A percentile compares a stretch with the other conserved stretches of the same genome.
These are phyloP conservation scores for Spatulosminthurus flaviceps DNA, from an alignment of 2,888 invertebrate genomes.

Conservation along the genomic window DNA sequence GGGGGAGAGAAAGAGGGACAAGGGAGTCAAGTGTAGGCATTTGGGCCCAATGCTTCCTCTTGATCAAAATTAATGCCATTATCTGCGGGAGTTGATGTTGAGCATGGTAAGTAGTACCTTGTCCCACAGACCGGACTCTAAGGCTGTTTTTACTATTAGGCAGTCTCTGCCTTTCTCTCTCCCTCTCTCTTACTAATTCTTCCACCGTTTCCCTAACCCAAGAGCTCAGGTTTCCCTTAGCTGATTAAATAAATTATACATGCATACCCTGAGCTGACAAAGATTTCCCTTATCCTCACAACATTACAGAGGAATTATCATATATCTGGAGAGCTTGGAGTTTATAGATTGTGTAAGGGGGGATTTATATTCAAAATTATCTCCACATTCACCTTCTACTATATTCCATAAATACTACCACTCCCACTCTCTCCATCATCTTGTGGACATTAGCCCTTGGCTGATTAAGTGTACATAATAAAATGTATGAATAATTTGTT, in stretches of 20 bases:
- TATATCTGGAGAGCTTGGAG: no score
- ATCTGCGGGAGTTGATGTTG: constrained; percentile 47
- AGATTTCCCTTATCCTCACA: constrained; percentile 23
- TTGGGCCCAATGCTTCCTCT: constrained; percentile 45
- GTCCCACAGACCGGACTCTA: no score
- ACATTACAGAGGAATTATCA: no score
- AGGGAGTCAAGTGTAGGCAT: constrained; percentile 40
- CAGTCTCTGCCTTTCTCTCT: constrained; percentile 23
- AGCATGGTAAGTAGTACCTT: constrained; percentile 49
- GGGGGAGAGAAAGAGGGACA: constrained; percentile 13
- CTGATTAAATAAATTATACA: constrained; percentile 54
- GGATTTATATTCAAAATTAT: no score
- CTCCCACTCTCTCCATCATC: no score
- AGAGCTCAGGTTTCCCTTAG: constrained; percentile 48
- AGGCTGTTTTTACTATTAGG: no score
- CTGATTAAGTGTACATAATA: no score
- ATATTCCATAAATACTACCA: no score
- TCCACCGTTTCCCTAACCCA: constrained; percentile 35
- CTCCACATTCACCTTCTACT: no score
- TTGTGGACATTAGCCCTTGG: no score
- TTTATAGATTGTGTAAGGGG: no score
- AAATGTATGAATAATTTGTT: no score
- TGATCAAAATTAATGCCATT: constrained; percentile 53
- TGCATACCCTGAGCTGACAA: constrained; percentile 41
- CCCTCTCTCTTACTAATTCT: constrained; percentile 29